Percentiles rank a stretch among this genome's conserved stretches.
Conservation (phyloP, 2,797 vertebrate genomes). For the Anabas testudineus region DNA sequence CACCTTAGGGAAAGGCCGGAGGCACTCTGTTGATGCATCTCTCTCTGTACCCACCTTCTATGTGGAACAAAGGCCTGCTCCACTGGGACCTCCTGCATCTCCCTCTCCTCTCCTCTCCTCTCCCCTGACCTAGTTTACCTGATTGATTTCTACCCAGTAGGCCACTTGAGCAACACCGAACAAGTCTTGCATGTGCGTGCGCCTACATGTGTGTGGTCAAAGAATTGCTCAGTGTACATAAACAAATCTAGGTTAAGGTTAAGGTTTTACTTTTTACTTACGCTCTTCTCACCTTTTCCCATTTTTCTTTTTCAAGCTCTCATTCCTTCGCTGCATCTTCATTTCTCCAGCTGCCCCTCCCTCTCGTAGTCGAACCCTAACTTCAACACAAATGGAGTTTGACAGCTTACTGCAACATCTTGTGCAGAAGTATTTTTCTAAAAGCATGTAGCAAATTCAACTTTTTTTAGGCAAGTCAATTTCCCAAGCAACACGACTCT, state of each 20-base stretch:
- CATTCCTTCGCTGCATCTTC: not conserved
- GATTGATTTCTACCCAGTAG: slow-evolving; percentile 75
- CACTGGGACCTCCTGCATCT: slow-evolving; percentile 65
- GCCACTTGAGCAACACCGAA: slow-evolving; percentile 71
- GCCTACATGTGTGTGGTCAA: slow-evolving; percentile 27
- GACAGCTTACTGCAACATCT: slow-evolving; percentile 44
- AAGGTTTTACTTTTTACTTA: slow-evolving; percentile 21
- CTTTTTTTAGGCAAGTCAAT: slow-evolving; percentile 51
- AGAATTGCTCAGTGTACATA: not conserved
- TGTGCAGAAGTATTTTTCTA: slow-evolving; percentile 48
- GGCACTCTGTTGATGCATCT: slow-evolving; percentile 70
- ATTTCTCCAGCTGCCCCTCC: not conserved
- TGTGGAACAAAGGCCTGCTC: slow-evolving; percentile 75
- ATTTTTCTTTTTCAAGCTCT: not conserved
- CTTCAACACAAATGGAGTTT: slow-evolving; percentile 38
- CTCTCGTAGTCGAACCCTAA: slow-evolving; percentile 9
- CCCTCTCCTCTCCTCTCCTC: slow-evolving; percentile 58
- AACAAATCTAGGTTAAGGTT: slow-evolving; percentile 22
- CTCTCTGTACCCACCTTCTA: slow-evolving; percentile 57
- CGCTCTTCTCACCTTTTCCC: not conserved
- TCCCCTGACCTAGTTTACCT: slow-evolving; percentile 77
- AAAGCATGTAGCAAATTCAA: slow-evolving; percentile 57
- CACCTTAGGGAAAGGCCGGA: slow-evolving; percentile 43
- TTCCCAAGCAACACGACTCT: slow-evolving; percentile 66
- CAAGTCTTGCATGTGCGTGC: slow-evolving; percentile 30